phyloP scores from a whole-genome alignment of 2,113 vertebrate genomes.

The Ibidorhyncha struthersii region DNA sequence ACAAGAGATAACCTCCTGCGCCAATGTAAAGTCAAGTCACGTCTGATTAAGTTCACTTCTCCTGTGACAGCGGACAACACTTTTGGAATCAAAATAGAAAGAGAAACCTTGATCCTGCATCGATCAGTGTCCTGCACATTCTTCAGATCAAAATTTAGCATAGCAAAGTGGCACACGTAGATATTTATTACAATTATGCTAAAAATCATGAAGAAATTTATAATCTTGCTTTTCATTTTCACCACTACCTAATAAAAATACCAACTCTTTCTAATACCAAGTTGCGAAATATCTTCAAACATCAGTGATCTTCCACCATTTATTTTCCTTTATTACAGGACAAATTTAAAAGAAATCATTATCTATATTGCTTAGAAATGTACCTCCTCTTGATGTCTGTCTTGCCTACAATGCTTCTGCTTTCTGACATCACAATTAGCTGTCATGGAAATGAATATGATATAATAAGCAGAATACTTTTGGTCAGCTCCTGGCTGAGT shows the following conservation, averaged over 20 bases:
- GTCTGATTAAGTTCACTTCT: constrained; percentile 79
- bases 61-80: constrained; percentile 60
- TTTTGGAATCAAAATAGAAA: background rate
- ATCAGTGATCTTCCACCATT: background rate
- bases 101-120: constrained; percentile 19
- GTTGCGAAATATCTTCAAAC: background rate
- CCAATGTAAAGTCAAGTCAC: constrained; percentile 85
- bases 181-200: background rate
- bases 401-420: background rate
- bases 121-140: background rate
- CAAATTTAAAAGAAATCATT: background rate
- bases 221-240: background rate
- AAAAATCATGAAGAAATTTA: background rate
- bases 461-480: background rate
- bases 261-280: background rate
- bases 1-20: constrained; percentile 84
- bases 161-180: background rate
- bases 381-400: background rate
- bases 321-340: background rate
- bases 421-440: background rate
- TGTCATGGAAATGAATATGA: background rate
- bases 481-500: background rate
- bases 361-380: background rate
- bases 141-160: constrained; percentile 46
- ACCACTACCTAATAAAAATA: background rate